phyloP scores from a whole-genome alignment of 2,888 invertebrate species.

The Rhamphomyia laevipes region DNA sequence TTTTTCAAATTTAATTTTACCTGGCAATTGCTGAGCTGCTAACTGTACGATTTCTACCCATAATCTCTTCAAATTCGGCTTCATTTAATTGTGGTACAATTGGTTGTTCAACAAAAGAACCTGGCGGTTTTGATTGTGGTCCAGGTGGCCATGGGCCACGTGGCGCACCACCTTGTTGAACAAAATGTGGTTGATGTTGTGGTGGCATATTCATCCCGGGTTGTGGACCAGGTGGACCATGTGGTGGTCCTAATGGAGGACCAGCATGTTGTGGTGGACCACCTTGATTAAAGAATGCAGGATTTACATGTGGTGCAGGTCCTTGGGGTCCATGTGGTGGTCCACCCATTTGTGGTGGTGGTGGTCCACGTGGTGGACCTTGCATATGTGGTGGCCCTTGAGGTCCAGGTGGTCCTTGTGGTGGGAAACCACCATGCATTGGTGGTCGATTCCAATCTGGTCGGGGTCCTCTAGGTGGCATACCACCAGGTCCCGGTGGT shows the following conservation, averaged over 20 bases:
- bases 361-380: constrained; percentile 51
- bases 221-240: constrained; percentile 41
- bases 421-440: constrained; percentile 54
- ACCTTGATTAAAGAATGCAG: constrained; percentile 83
- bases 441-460: constrained; percentile 67
- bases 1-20: constrained; percentile 15
- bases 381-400: constrained; percentile 61
- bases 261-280: constrained; percentile 40
- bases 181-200: constrained; percentile 55
- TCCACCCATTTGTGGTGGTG: constrained; percentile 39
- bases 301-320: constrained; percentile 91
- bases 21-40: constrained; percentile 90
- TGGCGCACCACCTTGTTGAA: constrained; percentile 54
- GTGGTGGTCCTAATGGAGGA: constrained; percentile 43
- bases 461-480: constrained; percentile 45
- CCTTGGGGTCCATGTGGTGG: constrained; percentile 43
- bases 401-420: constrained; percentile 45
- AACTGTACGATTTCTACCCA: constrained; percentile 93
- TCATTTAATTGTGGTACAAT: constrained; percentile 65
- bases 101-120: constrained; percentile 31
- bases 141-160: constrained; percentile 56
- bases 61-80: constrained; percentile 96
- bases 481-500: constrained; percentile 36
- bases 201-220: constrained; percentile 34
- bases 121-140: constrained; percentile 33